Base-by-base conservation (phyloP, 2,888 invertebrate genomes). In the Drosophila histrio region DNA sequence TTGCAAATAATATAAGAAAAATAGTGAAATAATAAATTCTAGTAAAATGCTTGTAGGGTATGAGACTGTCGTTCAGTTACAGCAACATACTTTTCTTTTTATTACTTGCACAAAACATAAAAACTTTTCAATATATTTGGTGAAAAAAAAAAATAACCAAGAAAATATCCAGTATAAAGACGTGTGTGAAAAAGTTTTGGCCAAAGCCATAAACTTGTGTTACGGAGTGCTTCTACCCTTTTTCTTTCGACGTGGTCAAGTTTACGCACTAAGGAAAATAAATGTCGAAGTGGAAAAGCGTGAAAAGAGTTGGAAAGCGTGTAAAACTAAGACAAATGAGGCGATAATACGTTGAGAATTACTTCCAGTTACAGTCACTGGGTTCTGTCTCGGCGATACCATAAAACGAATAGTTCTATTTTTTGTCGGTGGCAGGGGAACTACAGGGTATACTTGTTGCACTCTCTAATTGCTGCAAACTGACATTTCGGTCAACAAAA, bases 261-360 rank as follows among this genome's bases (percentile, higher is more conserved):
- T 77, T 75, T 70, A 75, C 75, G 57, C 75, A 72, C 72, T 82
- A 75, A 82, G 76, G 68, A 72, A 75, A 81, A 82, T 79, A 79
- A 82, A 84, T 79, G 84, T 81, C 79, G 66, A 82, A 79, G 68
- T 84, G 77, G 65, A 61, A 76, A 69, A 81, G 81, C 79, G 77
- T 79, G 79, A 82, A 83, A 78, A 74, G 80, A 77, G 80, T 74
- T 72, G 52, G 52, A 44, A 49, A 68, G 65, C 65, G 57, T 78
- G 65, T 39, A 67, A 79, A 79, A 82, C 84, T 72, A 81, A 82
- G 84, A 82, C 77, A 82, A 82, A 82, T 84, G 84, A 72, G 75
- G 68, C 62, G 79, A 75, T 82, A 82, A 84, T 82, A 71, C 81
- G 72, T 58, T 58, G 64, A 63, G 72, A 68, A 81, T 82, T 79